These are phyloP conservation scores for Siphonodentalium dalli DNA, from an alignment of 2,888 invertebrate species.

Conservation along the genomic window DNA sequence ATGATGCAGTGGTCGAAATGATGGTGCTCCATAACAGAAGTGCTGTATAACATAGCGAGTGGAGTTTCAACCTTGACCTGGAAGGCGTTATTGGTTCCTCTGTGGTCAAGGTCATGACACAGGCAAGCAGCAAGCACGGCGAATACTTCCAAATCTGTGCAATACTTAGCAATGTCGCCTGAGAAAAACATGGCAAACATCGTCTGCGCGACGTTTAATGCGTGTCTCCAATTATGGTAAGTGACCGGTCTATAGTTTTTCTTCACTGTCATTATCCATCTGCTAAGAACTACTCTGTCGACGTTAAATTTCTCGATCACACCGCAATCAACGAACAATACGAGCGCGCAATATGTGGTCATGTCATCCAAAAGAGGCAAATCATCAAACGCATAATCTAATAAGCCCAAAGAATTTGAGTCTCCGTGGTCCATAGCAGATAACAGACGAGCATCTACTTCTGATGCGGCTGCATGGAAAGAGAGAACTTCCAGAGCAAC, in stretches of 20 bases:
- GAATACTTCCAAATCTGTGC: slow-evolving; percentile 89
- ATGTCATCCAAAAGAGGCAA: too few species aligned
- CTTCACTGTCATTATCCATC: slow-evolving; percentile 93
- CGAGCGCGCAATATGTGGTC: too few species aligned
- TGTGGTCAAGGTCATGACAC: slow-evolving; percentile 93
- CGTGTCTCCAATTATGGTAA: slow-evolving; percentile 96
- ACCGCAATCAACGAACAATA: too few species aligned
- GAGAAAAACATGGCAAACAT: slow-evolving; percentile 92
- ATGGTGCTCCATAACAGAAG: slow-evolving; percentile 97
- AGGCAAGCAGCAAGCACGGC: slow-evolving; percentile 92
- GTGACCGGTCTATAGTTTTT: slow-evolving; percentile 97
- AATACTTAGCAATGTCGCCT: too few species aligned
- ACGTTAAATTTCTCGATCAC: too few species aligned
- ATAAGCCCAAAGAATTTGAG: too few species aligned
- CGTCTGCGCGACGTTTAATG: slow-evolving; percentile 92
- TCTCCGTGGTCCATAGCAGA: too few species aligned
- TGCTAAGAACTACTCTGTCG: too few species aligned
- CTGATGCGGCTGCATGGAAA: slow-evolving; percentile 92
- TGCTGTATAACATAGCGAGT: slow-evolving; percentile 82
- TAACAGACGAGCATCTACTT: too few species aligned
- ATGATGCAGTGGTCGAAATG: slow-evolving; percentile 97
- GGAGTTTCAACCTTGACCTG: slow-evolving; percentile 76
- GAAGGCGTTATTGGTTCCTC: slow-evolving; percentile 96
- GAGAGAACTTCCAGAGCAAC: slow-evolving; percentile 94
- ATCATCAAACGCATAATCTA: too few species aligned